phyloP scores from a whole-genome alignment of 2,888 invertebrate genomes.

The Agrotis ipsilon region DNA sequence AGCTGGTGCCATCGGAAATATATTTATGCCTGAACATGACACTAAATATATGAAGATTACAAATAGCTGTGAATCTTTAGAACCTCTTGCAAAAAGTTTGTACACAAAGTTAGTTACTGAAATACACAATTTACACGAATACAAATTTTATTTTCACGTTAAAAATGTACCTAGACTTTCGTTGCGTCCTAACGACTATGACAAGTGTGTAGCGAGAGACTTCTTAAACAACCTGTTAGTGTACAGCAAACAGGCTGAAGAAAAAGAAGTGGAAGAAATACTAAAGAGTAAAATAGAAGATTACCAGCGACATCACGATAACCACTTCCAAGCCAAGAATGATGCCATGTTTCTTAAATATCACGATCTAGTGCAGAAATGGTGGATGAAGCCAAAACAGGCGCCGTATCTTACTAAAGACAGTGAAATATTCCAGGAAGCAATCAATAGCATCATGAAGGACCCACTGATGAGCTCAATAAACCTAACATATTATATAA shows the following conservation, averaged over 20 bases:
- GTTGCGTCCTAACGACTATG: conserved; percentile 12
- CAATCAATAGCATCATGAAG: conserved; percentile 19
- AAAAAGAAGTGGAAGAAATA: conserved; percentile 28
- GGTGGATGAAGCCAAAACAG: conserved; percentile 43
- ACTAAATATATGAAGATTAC: conserved; percentile 14
- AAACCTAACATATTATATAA: conserved; percentile 7
- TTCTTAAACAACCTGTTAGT: conserved; percentile 34
- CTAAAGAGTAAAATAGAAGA: conserved; percentile 41
- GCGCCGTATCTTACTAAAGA: conserved; percentile 38
- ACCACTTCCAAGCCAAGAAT: conserved; percentile 6
- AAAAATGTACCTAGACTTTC: conserved; percentile 19
- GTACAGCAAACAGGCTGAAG: conserved; percentile 38
- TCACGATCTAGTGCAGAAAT: conserved; percentile 21
- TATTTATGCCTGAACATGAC: conserved; percentile 1
- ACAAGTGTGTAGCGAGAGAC: conserved; percentile 13
- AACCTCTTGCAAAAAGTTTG: background rate
- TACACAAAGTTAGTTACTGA: background rate
- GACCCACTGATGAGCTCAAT: conserved; percentile 24
- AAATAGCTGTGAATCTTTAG: conserved; percentile 4
- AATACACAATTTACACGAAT: conserved; percentile 16
- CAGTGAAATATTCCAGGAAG: conserved; percentile 8
- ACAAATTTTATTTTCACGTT: conserved; percentile 12
- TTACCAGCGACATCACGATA: background rate
- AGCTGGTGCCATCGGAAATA: conserved; percentile 8
- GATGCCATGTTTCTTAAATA: conserved; percentile 44